Evolutionary conservation across 2,888 invertebrate genomes (phyloP), one percentile per base, ranked within the genome.

Genomic region (Eupithecia vulgata): DNA sequence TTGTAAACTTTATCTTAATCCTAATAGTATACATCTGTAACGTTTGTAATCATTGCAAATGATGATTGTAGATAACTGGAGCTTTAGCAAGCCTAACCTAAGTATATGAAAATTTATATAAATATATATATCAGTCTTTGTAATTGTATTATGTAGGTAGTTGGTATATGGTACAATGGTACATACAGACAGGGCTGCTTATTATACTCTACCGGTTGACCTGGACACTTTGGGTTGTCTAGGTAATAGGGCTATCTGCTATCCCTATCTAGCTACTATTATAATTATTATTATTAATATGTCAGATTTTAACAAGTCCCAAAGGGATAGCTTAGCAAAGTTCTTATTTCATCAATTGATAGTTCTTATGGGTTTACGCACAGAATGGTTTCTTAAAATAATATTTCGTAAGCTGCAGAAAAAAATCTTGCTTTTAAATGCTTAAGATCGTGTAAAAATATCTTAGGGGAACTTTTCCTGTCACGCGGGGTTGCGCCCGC

Each of bases 21-120:
- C 52, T 52, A 13, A 57, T 57, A 57, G 57, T 72, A 68, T 71
- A 52, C 10, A 71, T 52, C 66, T 61, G 4, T 57, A 71, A 73
- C 71, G 68, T 48, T 76, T 48, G 72, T 73, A 72, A 74, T 73
- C 70, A 75, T 71, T 76, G 76, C 77, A 76, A 77, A 77, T 69
- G 74, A 70, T 62, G 68, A 71, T 73, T 72, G 74, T 73, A 65
- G 21, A 65, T 65, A 73, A 77, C 67, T 57, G 62, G 68, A 74
- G 71, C 57, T 68, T 40, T 65, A 65, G 64, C 37, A 61, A 34
- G 61, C 61, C 30, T 62, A 37, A 37, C 37, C 37, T 37, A 6
- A 37, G 37, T 37, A 8, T 8, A 34, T 1, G 15, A 34, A 61
- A 61, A 61, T 61, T 6, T 34, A 61, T 61, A 30, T 57, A 5